Conservation (phyloP, 2,113 vertebrate genomes). For the Misgurnus anguillicaudatus region DNA sequence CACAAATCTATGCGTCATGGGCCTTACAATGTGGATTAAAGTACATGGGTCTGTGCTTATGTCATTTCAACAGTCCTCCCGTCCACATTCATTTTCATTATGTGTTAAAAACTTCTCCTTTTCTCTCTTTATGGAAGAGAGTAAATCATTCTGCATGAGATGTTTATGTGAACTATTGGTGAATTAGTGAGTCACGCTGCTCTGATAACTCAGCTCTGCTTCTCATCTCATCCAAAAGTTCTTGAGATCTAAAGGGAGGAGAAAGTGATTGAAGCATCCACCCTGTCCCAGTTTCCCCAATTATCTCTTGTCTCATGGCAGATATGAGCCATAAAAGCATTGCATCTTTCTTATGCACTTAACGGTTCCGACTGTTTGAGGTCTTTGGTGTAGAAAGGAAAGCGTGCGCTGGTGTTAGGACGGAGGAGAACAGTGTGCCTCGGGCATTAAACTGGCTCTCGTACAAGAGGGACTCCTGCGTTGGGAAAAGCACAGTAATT, state of each 20-base stretch:
- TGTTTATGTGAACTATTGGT: neutral
- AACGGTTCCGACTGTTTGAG: neutral
- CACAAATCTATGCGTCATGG: no score
- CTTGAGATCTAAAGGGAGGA: constrained; percentile 24
- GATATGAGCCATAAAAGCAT: constrained; percentile 19
- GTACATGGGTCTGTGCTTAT: no score
- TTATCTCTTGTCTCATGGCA: constrained; percentile 33
- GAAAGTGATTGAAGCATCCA: constrained; percentile 32
- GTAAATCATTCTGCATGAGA: neutral
- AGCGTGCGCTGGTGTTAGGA: neutral
- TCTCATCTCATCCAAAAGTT: constrained; percentile 12
- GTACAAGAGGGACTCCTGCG: neutral
- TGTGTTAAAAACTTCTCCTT: neutral
- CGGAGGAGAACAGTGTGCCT: neutral
- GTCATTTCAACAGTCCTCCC: no score
- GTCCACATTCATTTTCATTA: no score
- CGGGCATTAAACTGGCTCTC: neutral
- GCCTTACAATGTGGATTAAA: no score
- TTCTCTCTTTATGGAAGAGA: neutral
- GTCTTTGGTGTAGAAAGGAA: neutral
- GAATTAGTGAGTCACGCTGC: constrained; percentile 1
- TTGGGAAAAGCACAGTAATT: constrained; percentile 1
- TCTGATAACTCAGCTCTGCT: constrained; percentile 13
- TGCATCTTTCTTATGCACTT: neutral
- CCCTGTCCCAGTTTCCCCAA: constrained; percentile 37